phyloP scores from a whole-genome alignment of 2,888 invertebrate genomes.

The Athrips mouffetella region DNA sequence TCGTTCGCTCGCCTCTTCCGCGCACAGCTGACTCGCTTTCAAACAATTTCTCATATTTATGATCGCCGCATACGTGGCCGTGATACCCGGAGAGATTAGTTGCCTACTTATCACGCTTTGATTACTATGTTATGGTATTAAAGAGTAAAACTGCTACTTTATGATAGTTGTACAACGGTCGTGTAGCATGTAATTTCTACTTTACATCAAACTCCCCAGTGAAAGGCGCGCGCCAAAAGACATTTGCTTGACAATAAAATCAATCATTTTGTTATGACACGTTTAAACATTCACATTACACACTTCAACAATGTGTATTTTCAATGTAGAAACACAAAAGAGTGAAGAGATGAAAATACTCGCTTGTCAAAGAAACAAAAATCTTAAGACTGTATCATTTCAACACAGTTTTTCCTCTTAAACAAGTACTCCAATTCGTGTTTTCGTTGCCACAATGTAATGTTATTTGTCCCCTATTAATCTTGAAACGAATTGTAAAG shows the following conservation, averaged over 20 bases:
- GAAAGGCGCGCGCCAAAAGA: conserved; percentile 31
- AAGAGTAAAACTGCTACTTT: conserved; percentile 18
- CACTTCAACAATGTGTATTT: background rate
- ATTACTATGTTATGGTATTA: conserved; percentile 34
- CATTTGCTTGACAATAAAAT: conserved; percentile 17
- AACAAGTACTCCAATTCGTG: background rate
- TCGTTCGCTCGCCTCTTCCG: conserved; percentile 39
- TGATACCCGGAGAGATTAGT: conserved; percentile 40
- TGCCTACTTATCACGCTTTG: conserved; percentile 41
- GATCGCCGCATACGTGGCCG: conserved; percentile 36
- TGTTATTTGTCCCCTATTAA: background rate
- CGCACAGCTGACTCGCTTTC: conserved; percentile 48
- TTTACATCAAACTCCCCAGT: conserved; percentile 32
- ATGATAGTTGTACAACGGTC: background rate
- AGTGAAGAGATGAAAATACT: no score
- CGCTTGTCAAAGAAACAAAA: background rate
- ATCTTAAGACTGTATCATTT: no score
- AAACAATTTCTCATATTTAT: conserved; percentile 49
- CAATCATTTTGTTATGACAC: conserved; percentile 20
- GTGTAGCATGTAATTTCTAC: conserved; percentile 18
- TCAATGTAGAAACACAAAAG: background rate
- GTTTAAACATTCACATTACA: conserved; percentile 21
- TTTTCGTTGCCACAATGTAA: background rate
- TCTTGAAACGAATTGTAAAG: background rate
- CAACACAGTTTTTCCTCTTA: background rate